Evolutionary conservation across 2,113 vertebrate species (phyloP).

Genomic region (Myodes glareolus): DNA sequence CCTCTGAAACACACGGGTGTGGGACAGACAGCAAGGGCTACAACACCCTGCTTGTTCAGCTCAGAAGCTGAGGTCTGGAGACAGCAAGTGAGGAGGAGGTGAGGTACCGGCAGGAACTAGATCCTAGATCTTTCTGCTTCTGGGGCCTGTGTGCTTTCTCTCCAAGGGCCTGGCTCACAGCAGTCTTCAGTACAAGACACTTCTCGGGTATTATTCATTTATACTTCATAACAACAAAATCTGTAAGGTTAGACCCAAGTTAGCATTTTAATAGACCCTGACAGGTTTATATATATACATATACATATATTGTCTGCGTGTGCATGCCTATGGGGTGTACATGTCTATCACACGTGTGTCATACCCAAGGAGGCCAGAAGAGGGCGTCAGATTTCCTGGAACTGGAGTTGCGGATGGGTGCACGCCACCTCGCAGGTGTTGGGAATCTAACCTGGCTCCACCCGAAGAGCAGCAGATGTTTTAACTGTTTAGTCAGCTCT

Average conservation of each 20-base stretch:
- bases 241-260: not conserved
- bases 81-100: not conserved
- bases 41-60: not conserved
- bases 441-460: not conserved
- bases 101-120: not conserved
- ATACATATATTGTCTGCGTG: too few species aligned
- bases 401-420: not conserved
- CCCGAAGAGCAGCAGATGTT: not conserved
- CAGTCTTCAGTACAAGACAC: not conserved
- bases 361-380: not conserved
- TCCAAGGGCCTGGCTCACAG: rapidly evolving
- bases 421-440: not conserved
- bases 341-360: not conserved
- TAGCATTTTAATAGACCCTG: not conserved
- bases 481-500: not conserved
- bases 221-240: not conserved
- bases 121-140: not conserved
- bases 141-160: not conserved
- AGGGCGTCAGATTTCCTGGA: not conserved
- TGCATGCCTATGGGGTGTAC: not conserved
- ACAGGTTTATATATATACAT: not conserved
- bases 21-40: not conserved
- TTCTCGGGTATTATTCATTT: not conserved
- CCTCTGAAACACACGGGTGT: not conserved
- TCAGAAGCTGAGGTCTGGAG: not conserved